Base-by-base conservation (phyloP, 2,888 invertebrate genomes). In the Eupithecia vulgata region DNA sequence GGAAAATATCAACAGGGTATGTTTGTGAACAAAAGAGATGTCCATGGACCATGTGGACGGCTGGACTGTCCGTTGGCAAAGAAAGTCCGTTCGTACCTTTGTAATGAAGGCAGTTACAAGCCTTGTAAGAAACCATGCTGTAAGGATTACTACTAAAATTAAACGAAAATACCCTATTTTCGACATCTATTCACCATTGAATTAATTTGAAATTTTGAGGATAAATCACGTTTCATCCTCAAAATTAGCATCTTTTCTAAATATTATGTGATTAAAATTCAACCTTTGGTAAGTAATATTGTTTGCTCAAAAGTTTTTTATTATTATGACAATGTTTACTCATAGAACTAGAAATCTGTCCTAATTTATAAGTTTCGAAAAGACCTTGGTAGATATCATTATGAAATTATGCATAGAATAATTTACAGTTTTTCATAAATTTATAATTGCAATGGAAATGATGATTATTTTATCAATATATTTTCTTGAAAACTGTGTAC, bases 11-110 rank as follows among this genome's bases (percentile, higher is more conserved):
- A 91, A 48, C 92, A 90, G 71, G 94, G 94, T 1, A 87, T 86
- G 68, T 94, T 94, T 85, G 91, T 94, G 0, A 94, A 94, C 72
- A 91, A 93, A 68, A 84, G 93, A 79, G 94, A 94, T 80, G 87
- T 94, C 0, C 94, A 94, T 74, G 94, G 94, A 2, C 94, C 94
- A 1, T 94, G 94, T 76, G 94, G 94, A 15, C 88, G 94, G 79
- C 76, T 94, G 21, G 94, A 94, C 77, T 94, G 94, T 85, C 92
- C 94, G 0, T 84, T 94, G 35, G 94, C 94, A 0, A 94, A 93
- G 76, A 93, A 92, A 81, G 82, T 94, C 30, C 85, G 94, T 2
- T 57, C 84, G 1, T 93, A 86, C 72, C 81, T 94, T 12, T 92
- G 93, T 68, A 82, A 83, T 25, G 93, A 94, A 77, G 94, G 94